Percentiles rank a stretch among this genome's conserved stretches.
Evolutionary conservation across 2,888 invertebrate genomes (phyloP).

Genomic region (Orgyia antiqua): DNA sequence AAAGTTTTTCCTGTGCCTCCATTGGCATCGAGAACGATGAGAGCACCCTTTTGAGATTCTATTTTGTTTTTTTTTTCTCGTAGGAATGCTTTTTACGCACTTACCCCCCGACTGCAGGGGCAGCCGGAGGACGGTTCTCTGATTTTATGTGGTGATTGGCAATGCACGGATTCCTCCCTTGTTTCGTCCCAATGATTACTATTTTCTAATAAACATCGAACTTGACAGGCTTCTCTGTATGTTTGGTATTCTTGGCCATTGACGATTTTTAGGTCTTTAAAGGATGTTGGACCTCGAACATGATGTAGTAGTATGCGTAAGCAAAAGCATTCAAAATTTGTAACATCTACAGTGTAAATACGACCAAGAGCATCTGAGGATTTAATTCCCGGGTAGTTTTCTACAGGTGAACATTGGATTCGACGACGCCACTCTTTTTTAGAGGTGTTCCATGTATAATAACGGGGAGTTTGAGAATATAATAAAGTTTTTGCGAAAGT

Average conservation of each 20-base stretch:
- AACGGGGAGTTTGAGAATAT: slow-evolving; percentile 1
- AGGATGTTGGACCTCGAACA: slow-evolving; percentile 13
- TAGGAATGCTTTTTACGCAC: too few relatives aligned
- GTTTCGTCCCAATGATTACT: slow-evolving; percentile 25
- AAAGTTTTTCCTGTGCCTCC: slow-evolving; percentile 16
- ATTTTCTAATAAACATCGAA: slow-evolving; percentile 27
- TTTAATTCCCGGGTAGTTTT: slow-evolving; percentile 17
- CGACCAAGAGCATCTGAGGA: slow-evolving; percentile 16
- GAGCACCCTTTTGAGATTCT: slow-evolving; percentile 10
- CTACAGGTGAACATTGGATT: slow-evolving; percentile 18
- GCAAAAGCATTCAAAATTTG: slow-evolving; percentile 20
- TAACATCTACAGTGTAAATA: slow-evolving; percentile 18
- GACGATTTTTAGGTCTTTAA: slow-evolving; percentile 13
- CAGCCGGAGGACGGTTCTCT: slow-evolving; percentile 7
- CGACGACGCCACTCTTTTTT: slow-evolving; percentile 15
- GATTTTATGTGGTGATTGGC: slow-evolving; percentile 6
- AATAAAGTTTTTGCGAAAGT: slow-evolving; percentile 3
- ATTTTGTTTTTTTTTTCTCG: too few relatives aligned
- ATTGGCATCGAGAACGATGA: slow-evolving; percentile 13
- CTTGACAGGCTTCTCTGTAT: slow-evolving; percentile 23
- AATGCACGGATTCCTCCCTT: slow-evolving; percentile 11
- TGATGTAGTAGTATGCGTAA: slow-evolving; percentile 13
- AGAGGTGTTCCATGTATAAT: slow-evolving; percentile 3
- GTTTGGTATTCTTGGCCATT: slow-evolving; percentile 16
- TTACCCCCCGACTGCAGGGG: too few relatives aligned